phyloP scores from a whole-genome alignment of 23 tunicate species.

The Botrylloides violaceus region DNA sequence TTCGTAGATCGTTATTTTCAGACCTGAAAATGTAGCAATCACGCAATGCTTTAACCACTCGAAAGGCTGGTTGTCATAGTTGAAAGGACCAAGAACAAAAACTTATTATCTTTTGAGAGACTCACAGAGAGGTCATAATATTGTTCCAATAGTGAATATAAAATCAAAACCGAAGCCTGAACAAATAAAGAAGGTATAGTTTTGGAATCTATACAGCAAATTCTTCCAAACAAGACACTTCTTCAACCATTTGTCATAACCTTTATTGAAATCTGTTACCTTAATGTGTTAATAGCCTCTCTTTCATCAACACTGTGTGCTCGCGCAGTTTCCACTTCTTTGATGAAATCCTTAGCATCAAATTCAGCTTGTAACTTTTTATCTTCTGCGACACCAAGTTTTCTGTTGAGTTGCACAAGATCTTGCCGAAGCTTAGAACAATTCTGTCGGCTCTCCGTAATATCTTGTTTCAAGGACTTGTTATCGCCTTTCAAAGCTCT shows the following conservation, averaged over 20 bases:
- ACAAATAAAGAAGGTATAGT: too few species aligned
- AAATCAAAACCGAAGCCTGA: too few species aligned
- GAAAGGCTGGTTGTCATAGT: too few species aligned
- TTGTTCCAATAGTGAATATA: too few species aligned
- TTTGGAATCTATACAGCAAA: too few species aligned
- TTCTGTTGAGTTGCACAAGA: slow-evolving; percentile 32
- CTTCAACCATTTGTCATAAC: too few species aligned
- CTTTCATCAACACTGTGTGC: slow-evolving; percentile 27
- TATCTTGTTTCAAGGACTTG: slow-evolving; percentile 56
- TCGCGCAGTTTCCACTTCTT: slow-evolving; percentile 32
- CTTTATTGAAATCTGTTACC: too few species aligned
- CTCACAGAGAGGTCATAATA: too few species aligned
- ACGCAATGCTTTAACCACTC: too few species aligned
- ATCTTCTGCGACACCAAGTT: slow-evolving; percentile 29
- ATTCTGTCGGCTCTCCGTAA: slow-evolving; percentile 59
- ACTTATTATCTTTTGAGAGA: too few species aligned
- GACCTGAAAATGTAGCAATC: slow-evolving; percentile 30
- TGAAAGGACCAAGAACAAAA: too few species aligned
- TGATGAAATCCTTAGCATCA: slow-evolving; percentile 5
- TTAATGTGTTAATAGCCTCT: slow-evolving; percentile 31
- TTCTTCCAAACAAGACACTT: too few species aligned
- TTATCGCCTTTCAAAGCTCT: slow-evolving; percentile 35
- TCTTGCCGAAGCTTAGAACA: slow-evolving; percentile 61
- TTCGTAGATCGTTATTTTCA: slow-evolving; percentile 58
- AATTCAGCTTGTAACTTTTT: slow-evolving; percentile 29